Percentiles rank a stretch among this genome's conserved stretches.
phyloP scores from a whole-genome alignment of 2,797 vertebrate species.

The Pogoniulus pusillus region DNA sequence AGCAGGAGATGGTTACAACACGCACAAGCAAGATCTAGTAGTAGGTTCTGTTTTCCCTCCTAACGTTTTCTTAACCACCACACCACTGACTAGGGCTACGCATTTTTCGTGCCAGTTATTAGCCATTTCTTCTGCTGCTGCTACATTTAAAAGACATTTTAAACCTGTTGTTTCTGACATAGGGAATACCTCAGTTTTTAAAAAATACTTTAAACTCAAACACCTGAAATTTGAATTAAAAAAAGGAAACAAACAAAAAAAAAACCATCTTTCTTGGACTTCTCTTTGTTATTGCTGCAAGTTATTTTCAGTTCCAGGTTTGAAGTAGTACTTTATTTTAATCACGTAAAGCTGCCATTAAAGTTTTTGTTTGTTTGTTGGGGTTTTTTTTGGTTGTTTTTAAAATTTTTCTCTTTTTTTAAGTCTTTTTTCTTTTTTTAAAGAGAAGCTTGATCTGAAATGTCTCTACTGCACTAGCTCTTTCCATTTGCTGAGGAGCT shows the following conservation, averaged over 20 bases:
- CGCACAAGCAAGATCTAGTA: neutral
- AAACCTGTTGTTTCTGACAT: slow-evolving; percentile 17
- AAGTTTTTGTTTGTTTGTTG: neutral
- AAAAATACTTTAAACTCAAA: slow-evolving; percentile 46
- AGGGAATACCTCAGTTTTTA: slow-evolving; percentile 36
- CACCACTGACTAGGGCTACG: slow-evolving; percentile 22
- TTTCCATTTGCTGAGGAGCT: slow-evolving; percentile 49
- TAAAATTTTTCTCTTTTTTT: neutral
- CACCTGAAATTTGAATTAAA: slow-evolving; percentile 48
- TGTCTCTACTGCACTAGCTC: slow-evolving; percentile 62
- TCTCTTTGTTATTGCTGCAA: slow-evolving; percentile 68
- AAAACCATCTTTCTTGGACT: slow-evolving; percentile 1
- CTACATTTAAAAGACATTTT: slow-evolving; percentile 50
- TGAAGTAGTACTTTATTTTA: slow-evolving; percentile 6
- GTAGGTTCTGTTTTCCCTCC: slow-evolving; percentile 25
- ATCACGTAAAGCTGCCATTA: slow-evolving; percentile 54
- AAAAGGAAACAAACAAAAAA: neutral
- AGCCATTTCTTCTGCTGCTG: slow-evolving; percentile 20
- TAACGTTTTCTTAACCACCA: slow-evolving; percentile 1
- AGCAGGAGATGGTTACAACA: slow-evolving; percentile 9
- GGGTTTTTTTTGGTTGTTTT: neutral
- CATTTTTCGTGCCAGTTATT: neutral
- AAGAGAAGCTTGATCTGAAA: slow-evolving; percentile 69
- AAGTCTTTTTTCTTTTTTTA: neutral
- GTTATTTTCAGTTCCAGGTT: slow-evolving; percentile 48